Evolutionary conservation across 2,888 invertebrate genomes (phyloP).

Genomic region (Operophtera brumata): DNA sequence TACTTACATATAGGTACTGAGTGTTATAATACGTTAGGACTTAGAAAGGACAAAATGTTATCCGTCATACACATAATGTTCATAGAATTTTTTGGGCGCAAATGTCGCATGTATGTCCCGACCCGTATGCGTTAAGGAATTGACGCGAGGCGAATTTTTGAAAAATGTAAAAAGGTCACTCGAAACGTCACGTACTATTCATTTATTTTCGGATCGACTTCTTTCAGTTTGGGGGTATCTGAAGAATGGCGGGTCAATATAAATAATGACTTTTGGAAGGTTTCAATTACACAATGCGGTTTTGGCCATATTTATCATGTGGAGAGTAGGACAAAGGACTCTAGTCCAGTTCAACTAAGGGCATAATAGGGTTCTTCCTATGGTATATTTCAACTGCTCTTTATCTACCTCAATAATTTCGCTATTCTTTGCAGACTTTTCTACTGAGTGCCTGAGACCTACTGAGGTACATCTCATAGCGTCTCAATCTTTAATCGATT

Average conservation of each 20-base stretch:
- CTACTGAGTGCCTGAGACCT: too few species aligned
- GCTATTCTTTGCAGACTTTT: too few species aligned
- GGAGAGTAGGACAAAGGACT: not conserved
- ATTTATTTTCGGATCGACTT: constrained; percentile 70
- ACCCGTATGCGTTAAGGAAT: constrained; percentile 53
- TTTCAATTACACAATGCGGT: constrained; percentile 50
- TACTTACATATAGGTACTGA: too few species aligned
- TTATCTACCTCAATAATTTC: too few species aligned
- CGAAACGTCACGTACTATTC: constrained; percentile 67
- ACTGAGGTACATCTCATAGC: too few species aligned
- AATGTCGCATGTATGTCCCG: constrained; percentile 41
- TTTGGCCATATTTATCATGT: constrained; percentile 3
- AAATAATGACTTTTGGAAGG: constrained; percentile 52
- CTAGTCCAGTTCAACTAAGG: too few species aligned
- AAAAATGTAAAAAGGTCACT: constrained; percentile 79
- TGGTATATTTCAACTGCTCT: too few species aligned
- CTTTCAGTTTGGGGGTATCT: constrained; percentile 46
- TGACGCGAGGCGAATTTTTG: constrained; percentile 75
- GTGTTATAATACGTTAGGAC: too few species aligned
- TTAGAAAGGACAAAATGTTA: too few species aligned
- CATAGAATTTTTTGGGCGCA: not conserved
- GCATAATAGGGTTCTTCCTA: too few species aligned
- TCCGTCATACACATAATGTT: too few species aligned
- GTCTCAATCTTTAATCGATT: too few species aligned
- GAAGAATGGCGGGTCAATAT: constrained; percentile 44